phyloP scores from a whole-genome alignment of 1,140 invertebrate species.

The Orchesella cincta region DNA sequence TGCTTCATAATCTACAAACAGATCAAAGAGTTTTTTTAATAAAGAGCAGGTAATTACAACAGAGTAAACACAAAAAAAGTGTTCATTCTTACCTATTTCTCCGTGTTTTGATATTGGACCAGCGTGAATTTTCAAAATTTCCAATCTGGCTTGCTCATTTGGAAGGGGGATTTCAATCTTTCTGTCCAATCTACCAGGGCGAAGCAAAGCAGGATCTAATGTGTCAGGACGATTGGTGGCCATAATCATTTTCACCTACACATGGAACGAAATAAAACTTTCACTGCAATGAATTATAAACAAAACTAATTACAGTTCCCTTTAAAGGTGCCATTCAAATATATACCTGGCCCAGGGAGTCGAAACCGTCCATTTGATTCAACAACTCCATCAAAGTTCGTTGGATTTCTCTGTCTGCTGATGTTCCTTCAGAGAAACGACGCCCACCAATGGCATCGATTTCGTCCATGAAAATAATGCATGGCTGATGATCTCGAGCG shows the following conservation, averaged over 20 bases:
- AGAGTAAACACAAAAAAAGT: neutral
- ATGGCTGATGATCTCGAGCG: conserved; percentile 98
- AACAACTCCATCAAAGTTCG: conserved; percentile 98
- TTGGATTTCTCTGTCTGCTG: conserved; percentile 98
- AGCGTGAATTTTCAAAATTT: conserved; percentile 98
- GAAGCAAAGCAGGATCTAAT: conserved; percentile 89
- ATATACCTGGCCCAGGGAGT: conserved; percentile 86
- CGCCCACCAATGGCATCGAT: conserved; percentile 99
- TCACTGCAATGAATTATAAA: conserved; percentile 7
- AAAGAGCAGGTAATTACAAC: neutral
- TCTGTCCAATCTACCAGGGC: conserved; percentile 94
- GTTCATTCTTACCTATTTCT: conserved; percentile 79
- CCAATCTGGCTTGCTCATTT: conserved; percentile 94
- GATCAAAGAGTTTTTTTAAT: conserved; percentile 35
- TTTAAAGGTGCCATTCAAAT: no score
- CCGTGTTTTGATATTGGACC: conserved; percentile 95
- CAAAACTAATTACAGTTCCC: no score
- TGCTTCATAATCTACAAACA: conserved; percentile 86
- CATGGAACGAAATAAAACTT: conserved; percentile 23
- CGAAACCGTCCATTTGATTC: conserved; percentile 99
- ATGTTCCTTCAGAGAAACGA: conserved; percentile 98
- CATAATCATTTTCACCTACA: conserved; percentile 99
- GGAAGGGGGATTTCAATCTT: conserved; percentile 99
- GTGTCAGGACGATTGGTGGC: conserved; percentile 99
- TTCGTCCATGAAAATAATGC: conserved; percentile 99